Conservation (phyloP, 2,113 vertebrate genomes). For the Nipponia nippon region DNA sequence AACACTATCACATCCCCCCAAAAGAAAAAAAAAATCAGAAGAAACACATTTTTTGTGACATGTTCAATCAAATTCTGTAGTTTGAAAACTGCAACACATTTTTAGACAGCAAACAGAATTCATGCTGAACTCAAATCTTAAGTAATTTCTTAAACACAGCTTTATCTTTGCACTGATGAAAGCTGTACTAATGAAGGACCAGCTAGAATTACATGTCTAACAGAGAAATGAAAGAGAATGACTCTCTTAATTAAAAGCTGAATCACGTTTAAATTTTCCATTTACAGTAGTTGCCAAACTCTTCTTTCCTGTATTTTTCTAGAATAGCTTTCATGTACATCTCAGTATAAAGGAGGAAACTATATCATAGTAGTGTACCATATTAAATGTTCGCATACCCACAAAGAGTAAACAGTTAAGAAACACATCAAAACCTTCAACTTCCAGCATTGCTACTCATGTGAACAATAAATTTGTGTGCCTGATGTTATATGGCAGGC, state of each 20-base stretch:
- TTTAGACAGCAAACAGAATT: constrained; percentile 22
- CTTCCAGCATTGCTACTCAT: neutral
- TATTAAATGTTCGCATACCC: neutral
- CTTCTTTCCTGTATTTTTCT: neutral
- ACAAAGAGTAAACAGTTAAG: neutral
- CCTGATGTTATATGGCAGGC: neutral
- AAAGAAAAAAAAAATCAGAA: neutral
- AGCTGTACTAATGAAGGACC: constrained; percentile 56
- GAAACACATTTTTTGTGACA: neutral
- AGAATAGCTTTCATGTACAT: neutral
- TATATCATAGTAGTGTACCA: neutral
- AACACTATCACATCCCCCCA: neutral
- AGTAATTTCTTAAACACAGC: constrained; percentile 52
- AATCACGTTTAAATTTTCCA: constrained; percentile 21
- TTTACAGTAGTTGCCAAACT: constrained; percentile 23
- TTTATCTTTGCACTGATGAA: constrained; percentile 44
- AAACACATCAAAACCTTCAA: neutral
- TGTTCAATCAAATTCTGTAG: neutral
- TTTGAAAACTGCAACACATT: neutral
- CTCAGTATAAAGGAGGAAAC: neutral
- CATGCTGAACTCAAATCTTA: neutral
- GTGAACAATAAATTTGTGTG: neutral
- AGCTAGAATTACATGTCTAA: constrained; percentile 42
- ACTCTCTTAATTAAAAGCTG: constrained; percentile 49
- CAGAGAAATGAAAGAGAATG: constrained; percentile 21